Evolutionary conservation across 2,113 vertebrate species (phyloP).

Genomic region (Pogonocichla stellata): DNA sequence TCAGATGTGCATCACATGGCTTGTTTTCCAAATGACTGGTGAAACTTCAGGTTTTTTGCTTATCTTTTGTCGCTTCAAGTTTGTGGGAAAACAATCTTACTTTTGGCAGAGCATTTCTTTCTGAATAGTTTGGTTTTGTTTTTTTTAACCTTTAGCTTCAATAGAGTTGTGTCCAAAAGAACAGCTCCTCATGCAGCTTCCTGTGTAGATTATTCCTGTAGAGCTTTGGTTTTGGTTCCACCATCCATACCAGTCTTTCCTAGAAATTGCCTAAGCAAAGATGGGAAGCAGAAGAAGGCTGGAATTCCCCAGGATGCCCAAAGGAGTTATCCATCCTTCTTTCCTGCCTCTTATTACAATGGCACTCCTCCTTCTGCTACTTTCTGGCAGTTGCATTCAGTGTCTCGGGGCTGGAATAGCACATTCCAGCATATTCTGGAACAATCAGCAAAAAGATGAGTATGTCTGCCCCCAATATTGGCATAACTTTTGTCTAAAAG

Average conservation of each 20-base stretch:
- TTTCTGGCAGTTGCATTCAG: neutral
- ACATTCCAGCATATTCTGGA: no score
- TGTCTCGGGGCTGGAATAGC: no score
- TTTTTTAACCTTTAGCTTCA: neutral
- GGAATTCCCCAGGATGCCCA: neutral
- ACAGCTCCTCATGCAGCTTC: accelerated
- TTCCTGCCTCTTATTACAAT: neutral
- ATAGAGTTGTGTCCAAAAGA: neutral
- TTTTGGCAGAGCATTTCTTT: neutral
- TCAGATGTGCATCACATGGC: neutral
- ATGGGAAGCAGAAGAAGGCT: neutral
- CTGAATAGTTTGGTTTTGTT: neutral
- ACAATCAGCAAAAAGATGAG: neutral
- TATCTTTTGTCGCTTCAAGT: neutral
- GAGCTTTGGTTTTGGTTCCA: neutral
- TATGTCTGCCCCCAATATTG: neutral
- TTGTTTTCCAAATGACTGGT: neutral
- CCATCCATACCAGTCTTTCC: neutral
- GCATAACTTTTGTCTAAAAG: neutral
- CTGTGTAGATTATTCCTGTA: neutral
- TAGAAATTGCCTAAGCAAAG: neutral
- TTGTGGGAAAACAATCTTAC: neutral
- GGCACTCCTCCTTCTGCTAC: neutral
- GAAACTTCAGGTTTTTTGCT: neutral
- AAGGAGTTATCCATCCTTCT: neutral